Base-by-base conservation (phyloP, 1,140 invertebrate genomes). In the Radopholus similis region DNA sequence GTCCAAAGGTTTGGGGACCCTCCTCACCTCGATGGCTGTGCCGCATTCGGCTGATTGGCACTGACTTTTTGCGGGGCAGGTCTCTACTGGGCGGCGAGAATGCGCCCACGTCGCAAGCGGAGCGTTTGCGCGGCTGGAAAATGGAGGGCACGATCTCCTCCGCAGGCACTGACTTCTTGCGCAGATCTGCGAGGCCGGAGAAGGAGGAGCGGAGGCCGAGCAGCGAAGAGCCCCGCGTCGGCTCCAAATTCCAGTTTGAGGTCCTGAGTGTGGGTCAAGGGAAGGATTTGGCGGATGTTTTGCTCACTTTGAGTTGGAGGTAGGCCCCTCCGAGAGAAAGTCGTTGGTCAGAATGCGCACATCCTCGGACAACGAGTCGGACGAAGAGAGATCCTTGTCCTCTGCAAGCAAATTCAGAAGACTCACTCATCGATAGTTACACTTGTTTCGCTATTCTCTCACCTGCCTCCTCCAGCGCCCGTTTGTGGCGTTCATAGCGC, bases 301-400 rank as follows among this genome's bases (percentile, higher is more conserved):
- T 23, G n/a, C 15, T 15, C 51, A 81, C 77, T 75, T 68, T 34
- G 74, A 80, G 28, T 73, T 67, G 6, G 79, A 79, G 2, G 79
- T 75, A 11, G 59, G 73, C n/a, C 58, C 75, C 56, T 80, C 78
- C 0, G 79, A 82, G 8, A 74, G 63, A 37, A 81, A 81, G 60
- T 80, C 78, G 70, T 81, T 80, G 11, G 77, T 80, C 28, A 82
- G 64, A 37, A 81, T 68, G 34, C 78, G 58, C 3, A 80, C 49
- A 59, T 77, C 76, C 30, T 80, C 78, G 23, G 75, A 78, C 11
- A 80, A 66, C 13, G 77, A 78, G 4, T 77, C 78, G 23, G 63
- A 66, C 59, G 72, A 76, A 9, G 71, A 77, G 26, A 81, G 40
- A 30, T 82, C 78, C 23, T 77, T 56, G 51, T 80, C 78, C 59